Percentiles rank a stretch among this genome's conserved stretches.
Conservation (phyloP, 2,888 invertebrate genomes). For the Folsomia manolachei region DNA sequence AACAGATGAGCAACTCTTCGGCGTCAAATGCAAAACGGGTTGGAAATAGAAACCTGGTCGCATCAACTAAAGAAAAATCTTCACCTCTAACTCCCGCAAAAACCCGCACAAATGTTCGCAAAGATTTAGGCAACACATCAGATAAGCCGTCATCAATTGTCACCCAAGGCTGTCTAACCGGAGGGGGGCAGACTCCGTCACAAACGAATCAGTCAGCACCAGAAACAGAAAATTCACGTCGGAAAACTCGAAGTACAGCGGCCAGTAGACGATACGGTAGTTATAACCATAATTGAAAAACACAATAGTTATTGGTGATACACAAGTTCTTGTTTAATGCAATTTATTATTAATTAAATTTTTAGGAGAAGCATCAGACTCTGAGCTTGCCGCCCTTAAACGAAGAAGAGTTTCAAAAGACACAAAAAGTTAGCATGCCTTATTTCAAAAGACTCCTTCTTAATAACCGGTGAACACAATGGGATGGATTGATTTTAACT, state of each 20-base stretch:
- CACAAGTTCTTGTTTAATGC: too few relatives aligned
- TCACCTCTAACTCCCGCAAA: conserved; percentile 43
- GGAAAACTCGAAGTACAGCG: conserved; percentile 50
- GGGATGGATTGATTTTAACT: too few relatives aligned
- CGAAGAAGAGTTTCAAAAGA: conserved; percentile 46
- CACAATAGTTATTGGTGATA: too few relatives aligned
- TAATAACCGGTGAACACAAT: too few relatives aligned
- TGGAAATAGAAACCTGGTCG: conserved; percentile 8
- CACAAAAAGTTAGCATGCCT: conserved; percentile 41
- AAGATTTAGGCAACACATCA: conserved; percentile 20
- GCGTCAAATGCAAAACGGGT: conserved; percentile 27
- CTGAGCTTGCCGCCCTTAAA: conserved; percentile 35
- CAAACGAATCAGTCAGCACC: conserved; percentile 46
- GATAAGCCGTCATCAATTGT: conserved; percentile 25
- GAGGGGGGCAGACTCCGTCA: conserved; percentile 19
- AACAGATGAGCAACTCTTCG: not conserved
- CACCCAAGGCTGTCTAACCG: not conserved
- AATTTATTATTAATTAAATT: conserved; percentile 12
- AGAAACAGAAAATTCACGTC: conserved; percentile 47
- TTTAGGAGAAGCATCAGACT: conserved; percentile 37
- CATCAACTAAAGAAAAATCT: conserved; percentile 38
- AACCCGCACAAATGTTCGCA: conserved; percentile 44
- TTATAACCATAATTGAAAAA: too few relatives aligned
- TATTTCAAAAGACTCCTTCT: too few relatives aligned
- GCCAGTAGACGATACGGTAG: conserved; percentile 39